Base-by-base conservation (phyloP, 2,113 vertebrate species). In the Todiramphus saurophagus region DNA sequence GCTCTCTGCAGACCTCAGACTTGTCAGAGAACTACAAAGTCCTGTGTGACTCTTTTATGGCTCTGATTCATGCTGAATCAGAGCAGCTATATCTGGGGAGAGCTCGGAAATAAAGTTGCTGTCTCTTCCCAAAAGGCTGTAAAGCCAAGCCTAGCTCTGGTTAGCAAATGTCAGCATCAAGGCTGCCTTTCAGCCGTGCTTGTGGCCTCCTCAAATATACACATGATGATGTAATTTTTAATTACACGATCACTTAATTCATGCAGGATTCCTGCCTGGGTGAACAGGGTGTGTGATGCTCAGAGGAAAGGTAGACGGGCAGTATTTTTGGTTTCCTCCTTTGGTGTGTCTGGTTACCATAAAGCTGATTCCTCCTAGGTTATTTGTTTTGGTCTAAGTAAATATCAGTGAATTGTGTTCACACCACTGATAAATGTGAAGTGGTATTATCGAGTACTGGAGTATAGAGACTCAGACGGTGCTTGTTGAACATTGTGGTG, bases 61-160 rank as follows among this genome's bases (percentile, higher is more conserved):
- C 80, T 94, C 79, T 95, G 92, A 92, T 92, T 95, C 86, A 48
- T 58, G 73, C 76, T 96, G 93, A 93, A 90, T 96, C 93, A 91
- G 70, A 91, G 82, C 82, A 90, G 72, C 86, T 80, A 21, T 62
- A 13, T 70, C 85, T 77, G 84, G 63, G 84, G 37, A 87, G 50
- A 53, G 59, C 63, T 72, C 28, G 9, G 89, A 76, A 91, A 50
- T 87, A 50, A 68, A 79, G 74, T 44, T 68, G 35, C 76, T 33
- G 37, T 91, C 69, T 78, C 64, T 91, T 89, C 83, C 83, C 1
- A 1, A 50, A 17, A 79, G 58, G 62, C 25, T 91, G 80, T 88
- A 92, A 93, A 87, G 58, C 89, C 90, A 16, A 89, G 62, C 60
- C 82, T 51, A 35, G 83, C 58, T 64, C 80, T 89, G 66, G 33